A percentile compares a stretch with the other conserved stretches of the same genome.
Evolutionary conservation across 2,113 vertebrate species (phyloP).

Genomic region (Thermophis baileyi): DNA sequence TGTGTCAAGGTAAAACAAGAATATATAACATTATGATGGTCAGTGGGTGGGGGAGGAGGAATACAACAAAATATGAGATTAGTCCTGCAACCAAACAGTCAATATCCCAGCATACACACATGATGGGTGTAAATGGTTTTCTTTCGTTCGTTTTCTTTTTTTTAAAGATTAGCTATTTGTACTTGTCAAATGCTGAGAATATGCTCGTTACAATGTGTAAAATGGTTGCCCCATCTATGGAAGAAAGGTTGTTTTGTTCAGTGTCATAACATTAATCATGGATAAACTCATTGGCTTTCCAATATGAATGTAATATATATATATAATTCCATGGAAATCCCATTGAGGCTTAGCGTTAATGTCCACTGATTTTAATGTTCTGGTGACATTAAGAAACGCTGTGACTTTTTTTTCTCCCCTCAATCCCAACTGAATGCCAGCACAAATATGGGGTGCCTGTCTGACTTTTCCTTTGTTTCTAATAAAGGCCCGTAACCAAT

Average conservation of each 20-base stretch:
- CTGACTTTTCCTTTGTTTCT: slow-evolving; percentile 38
- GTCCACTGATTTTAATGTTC: slow-evolving; percentile 44
- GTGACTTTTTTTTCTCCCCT: neutral
- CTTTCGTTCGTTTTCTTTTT: neutral
- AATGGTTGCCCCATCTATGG: slow-evolving; percentile 39
- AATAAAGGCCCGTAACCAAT: neutral
- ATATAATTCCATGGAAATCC: slow-evolving; percentile 32
- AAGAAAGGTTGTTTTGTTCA: slow-evolving; percentile 48
- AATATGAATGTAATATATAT: slow-evolving; percentile 1
- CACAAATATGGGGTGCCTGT: neutral
- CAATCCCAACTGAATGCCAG: slow-evolving; percentile 24
- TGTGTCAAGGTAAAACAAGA: slow-evolving; percentile 37
- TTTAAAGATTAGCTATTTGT: slow-evolving; percentile 40
- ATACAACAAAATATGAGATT: neutral
- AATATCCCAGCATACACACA: neutral
- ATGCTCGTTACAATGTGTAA: slow-evolving; percentile 54
- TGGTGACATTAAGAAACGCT: slow-evolving; percentile 28
- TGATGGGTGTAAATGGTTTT: slow-evolving; percentile 44
- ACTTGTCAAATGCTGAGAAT: slow-evolving; percentile 44
- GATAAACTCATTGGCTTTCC: slow-evolving; percentile 51
- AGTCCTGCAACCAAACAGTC: neutral
- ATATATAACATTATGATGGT: neutral
- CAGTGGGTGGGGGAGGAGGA: neutral
- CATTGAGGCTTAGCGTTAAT: slow-evolving; percentile 16
- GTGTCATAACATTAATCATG: slow-evolving; percentile 53